A percentile compares a stretch with the other conserved stretches of the same genome.
phyloP scores from a whole-genome alignment of 2,113 vertebrate species.

The Bolborhynchus lineola region DNA sequence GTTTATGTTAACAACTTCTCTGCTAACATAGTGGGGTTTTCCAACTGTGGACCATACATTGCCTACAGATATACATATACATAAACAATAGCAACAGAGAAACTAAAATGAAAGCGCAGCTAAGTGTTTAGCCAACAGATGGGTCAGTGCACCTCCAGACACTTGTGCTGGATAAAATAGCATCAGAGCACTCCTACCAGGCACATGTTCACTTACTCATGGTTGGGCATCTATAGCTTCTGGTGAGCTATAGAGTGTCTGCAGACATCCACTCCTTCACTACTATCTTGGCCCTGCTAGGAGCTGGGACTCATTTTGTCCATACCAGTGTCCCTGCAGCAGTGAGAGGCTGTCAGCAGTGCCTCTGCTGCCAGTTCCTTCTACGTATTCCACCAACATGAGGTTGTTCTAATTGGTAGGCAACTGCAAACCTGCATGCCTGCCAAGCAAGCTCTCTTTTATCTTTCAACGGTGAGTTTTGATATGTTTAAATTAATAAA shows the following conservation, averaged over 20 bases:
- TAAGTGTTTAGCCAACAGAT: constrained; percentile 29
- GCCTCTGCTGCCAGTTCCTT: not conserved
- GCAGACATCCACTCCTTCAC: not conserved
- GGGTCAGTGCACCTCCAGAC: constrained; percentile 15
- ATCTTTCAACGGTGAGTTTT: not conserved
- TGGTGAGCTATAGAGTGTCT: not conserved
- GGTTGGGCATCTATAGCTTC: not conserved
- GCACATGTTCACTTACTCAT: constrained; percentile 34
- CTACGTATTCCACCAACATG: not conserved
- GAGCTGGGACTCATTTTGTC: not conserved
- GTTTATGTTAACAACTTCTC: not conserved
- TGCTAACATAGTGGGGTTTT: not conserved
- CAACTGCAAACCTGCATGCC: not conserved
- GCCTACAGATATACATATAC: not conserved
- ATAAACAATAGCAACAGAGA: not conserved
- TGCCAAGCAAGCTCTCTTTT: not conserved
- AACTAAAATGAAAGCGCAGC: not conserved
- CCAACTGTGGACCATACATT: not conserved
- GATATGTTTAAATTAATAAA: not conserved
- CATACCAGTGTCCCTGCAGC: not conserved
- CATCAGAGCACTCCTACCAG: constrained; percentile 4
- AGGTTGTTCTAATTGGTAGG: not conserved
- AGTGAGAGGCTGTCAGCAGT: not conserved
- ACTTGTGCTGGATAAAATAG: not conserved
- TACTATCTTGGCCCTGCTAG: not conserved